Evolutionary conservation across 2,888 invertebrate species (phyloP), one percentile per base, ranked within the genome.

Genomic region (Ceratothoa steindachneri): DNA sequence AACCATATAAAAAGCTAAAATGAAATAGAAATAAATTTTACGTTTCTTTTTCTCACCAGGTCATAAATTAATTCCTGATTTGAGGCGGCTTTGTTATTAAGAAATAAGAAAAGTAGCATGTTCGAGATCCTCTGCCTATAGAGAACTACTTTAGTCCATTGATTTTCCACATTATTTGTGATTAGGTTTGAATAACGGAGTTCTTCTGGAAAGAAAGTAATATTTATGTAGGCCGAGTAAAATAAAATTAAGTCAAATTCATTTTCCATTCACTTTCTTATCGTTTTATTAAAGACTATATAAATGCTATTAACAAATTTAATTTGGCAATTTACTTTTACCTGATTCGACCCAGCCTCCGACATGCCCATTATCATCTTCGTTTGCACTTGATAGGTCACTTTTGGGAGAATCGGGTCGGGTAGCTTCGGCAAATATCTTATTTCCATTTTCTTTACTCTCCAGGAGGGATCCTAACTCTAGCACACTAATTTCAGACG

Each of bases 401-500:
- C 55, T 55, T 55, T 55, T 55, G 5, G 55, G 55, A 15, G 55
- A 55, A 22, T 55, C 55, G 5, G 24, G 15, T 55, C 55, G 7
- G 19, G 55, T 55, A 15, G 75, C 75, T 51, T 76, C 75, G 1
- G 75, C 75, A 41, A 76, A 31, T 30, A 73, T 60, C 22, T 70
- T 60, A n/a, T 77, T 72, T 12, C 74, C 76, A 51, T 79, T 79
- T 41, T 79, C 79, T 70, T 79, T 79, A 24, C 67, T 72, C 30
- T 76, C 79, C 19, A 74, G 67, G 41, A 67, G 76, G 12, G 74
- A 68, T 52, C 74, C 70, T 1, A 79, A 66, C 24, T 79, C 79
- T 24, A 79, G 60, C 15, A 79, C 79, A 55, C 79, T 79, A 52
- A 79, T 79, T 64, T 79, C 79, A 19, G 79, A 79, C 31, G 73